phyloP scores from a whole-genome alignment of 2,113 vertebrate species.

The Acinonyx jubatus region DNA sequence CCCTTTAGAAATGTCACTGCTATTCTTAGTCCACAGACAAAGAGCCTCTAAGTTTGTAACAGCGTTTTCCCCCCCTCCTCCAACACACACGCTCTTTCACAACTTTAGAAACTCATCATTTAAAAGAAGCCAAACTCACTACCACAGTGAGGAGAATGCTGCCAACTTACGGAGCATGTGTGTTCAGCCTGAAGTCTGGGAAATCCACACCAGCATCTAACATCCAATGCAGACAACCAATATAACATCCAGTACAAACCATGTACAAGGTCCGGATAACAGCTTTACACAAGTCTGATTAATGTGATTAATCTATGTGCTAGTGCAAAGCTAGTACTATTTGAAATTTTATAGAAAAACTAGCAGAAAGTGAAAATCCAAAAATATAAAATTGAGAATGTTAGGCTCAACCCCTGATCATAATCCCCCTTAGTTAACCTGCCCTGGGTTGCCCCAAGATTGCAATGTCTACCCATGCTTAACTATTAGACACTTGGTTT shows the following conservation, averaged over 20 bases:
- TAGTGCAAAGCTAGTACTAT: neutral
- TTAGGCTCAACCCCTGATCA: neutral
- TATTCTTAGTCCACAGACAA: neutral
- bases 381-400: constrained; percentile 9
- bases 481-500: neutral
- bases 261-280: neutral
- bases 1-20: neutral
- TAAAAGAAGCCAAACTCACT: neutral
- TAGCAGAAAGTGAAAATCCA: neutral
- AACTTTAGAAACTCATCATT: neutral
- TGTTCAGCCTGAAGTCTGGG: neutral
- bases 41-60: neutral
- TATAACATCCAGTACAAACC: neutral
- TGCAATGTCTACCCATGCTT: neutral
- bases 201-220: neutral
- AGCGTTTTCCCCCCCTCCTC: neutral
- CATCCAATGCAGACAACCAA: neutral
- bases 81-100: neutral
- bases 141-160: neutral
- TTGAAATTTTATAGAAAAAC: neutral
- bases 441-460: neutral
- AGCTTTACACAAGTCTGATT: neutral
- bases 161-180: neutral
- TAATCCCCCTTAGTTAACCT: neutral
- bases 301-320: neutral